These are phyloP conservation scores for Reticulitermes speratus DNA, from an alignment of 1,140 invertebrate species.

Conservation along the genomic window DNA sequence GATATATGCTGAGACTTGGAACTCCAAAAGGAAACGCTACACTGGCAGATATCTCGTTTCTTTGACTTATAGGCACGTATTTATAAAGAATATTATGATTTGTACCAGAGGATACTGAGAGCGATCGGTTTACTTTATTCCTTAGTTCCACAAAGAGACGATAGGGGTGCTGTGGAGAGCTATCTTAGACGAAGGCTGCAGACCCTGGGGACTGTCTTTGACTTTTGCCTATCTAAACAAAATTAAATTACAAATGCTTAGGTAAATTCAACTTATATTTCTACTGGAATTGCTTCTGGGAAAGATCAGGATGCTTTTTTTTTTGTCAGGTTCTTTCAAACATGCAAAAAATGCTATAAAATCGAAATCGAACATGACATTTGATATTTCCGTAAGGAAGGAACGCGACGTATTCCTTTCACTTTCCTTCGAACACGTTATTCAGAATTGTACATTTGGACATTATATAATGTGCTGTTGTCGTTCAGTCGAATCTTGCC, in stretches of 20 bases:
- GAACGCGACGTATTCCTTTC: too few relatives aligned
- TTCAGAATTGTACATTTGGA: too few relatives aligned
- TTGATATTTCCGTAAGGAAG: too few relatives aligned
- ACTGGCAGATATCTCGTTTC: too few relatives aligned
- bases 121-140: background rate
- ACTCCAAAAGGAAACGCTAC: too few relatives aligned
- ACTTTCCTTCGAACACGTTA: too few relatives aligned
- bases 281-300: background rate
- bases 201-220: background rate
- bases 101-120: background rate
- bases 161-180: background rate
- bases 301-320: background rate
- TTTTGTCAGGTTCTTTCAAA: background rate
- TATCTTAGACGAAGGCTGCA: background rate
- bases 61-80: background rate
- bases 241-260: background rate
- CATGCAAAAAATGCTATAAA: too few relatives aligned
- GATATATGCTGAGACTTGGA: too few relatives aligned
- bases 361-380: too few relatives aligned
- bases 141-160: background rate
- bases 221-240: background rate
- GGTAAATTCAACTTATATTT: background rate
- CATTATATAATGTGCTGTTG: too few relatives aligned
- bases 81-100: background rate
- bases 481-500: too few relatives aligned